These are phyloP conservation scores for Aricia agestis DNA, from an alignment of 1,140 invertebrate genomes.

Conservation along the genomic window DNA sequence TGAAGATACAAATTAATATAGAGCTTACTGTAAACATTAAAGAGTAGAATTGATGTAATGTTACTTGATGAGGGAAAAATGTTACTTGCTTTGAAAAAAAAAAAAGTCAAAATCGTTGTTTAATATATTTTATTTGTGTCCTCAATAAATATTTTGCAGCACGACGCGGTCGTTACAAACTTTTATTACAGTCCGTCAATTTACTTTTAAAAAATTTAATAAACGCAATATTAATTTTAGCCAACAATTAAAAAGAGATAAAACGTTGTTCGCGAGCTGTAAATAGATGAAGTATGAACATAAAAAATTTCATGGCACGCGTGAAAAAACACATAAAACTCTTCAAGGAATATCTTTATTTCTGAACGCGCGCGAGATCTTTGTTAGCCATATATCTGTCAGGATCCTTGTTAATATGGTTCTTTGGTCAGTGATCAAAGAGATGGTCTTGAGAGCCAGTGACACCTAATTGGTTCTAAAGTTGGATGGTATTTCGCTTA, in stretches of 20 bases:
- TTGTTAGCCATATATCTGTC: conserved; percentile 63
- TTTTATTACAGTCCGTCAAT: neutral
- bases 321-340: conserved; percentile 19
- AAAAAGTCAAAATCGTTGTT: no score
- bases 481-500: conserved; percentile 17
- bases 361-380: conserved; percentile 39
- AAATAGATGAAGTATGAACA: neutral
- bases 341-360: conserved; percentile 32
- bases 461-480: conserved; percentile 60
- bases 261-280: neutral
- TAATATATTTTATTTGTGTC: no score
- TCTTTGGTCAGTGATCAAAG: conserved; percentile 67
- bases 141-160: neutral
- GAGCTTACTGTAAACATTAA: no score
- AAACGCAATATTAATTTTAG: neutral
- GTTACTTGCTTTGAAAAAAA: no score
- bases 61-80: no score
- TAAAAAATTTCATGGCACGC: conserved; percentile 22
- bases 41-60: no score
- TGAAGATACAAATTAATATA: no score
- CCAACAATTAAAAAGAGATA: neutral
- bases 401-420: conserved; percentile 56
- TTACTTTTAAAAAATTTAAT: neutral
- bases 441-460: conserved; percentile 39
- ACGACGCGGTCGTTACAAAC: neutral